Base-by-base conservation (phyloP, 1,140 invertebrate genomes). In the Orchesella cincta region DNA sequence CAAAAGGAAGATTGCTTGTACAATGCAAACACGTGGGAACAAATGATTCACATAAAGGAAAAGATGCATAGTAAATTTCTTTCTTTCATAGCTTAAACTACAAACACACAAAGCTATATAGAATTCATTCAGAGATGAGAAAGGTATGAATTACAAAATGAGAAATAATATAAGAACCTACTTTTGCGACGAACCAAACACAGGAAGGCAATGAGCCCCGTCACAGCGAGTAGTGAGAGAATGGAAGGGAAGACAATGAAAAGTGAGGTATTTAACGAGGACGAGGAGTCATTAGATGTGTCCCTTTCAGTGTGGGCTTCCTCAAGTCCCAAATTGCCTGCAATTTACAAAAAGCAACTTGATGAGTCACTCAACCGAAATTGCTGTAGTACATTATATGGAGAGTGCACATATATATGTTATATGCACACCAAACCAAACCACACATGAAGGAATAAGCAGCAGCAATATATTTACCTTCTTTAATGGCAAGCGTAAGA, bases 401-500 rank as follows among this genome's bases (percentile, higher is more conserved):
- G 39, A 20, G 8, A 20, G 39, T 46, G 39, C 20, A 46, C 39
- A 12, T 20, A 46, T 20, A 20, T 12, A 46, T 46, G 8, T 46
- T 46, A 20, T 46, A 20, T 46, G 8, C 8, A 46, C 39, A 46
- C n/a, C n/a, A n/a, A n/a, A n/a, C n/a, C n/a, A n/a, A n/a, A n/a
- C n/a, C n/a, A n/a, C n/a, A n/a, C n/a, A n/a, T n/a, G n/a, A 46
- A 12, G 39, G 20, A 46, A 46, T 12, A 20, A 8, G 39, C 39
- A 46, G 8, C 39, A 46, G 39, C 39, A 8, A 12, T 20, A 46
- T 29, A 67, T 29, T 67, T 12, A 67, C 62, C 62, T 67, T 67
- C 62, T 67, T 67, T 67, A 1, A 67, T n/a, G 23, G 62, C 2
- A n/a, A 29, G 33, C 28, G 93, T 94, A 35, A 92, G 92, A 85